phyloP scores from a whole-genome alignment of 2,113 vertebrate genomes.

The Nesogale talazaci region DNA sequence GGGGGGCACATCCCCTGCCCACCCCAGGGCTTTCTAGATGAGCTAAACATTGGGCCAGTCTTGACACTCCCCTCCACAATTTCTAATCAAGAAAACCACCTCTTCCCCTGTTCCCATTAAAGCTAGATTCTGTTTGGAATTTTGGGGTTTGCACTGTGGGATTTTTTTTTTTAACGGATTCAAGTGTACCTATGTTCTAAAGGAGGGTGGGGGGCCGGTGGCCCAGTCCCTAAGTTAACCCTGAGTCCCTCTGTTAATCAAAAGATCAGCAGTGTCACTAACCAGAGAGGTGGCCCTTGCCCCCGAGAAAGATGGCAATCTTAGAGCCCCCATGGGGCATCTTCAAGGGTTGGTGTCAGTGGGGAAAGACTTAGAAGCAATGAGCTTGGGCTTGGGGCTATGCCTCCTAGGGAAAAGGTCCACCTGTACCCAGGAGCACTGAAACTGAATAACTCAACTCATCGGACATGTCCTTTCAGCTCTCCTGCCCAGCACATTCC shows the following conservation, averaged over 20 bases:
- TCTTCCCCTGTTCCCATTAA: background rate
- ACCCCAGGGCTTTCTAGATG: conserved; percentile 22
- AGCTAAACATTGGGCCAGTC: background rate
- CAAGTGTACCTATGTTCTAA: background rate
- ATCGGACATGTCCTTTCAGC: background rate
- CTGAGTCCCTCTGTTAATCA: background rate
- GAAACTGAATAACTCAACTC: background rate
- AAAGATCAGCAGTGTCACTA: background rate
- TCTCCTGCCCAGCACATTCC: conserved; percentile 3
- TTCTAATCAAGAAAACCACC: background rate
- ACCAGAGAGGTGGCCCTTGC: background rate
- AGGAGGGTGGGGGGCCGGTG: background rate
- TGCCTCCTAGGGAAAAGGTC: background rate
- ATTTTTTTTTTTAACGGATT: background rate
- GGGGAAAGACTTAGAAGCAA: background rate
- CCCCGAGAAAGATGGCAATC: background rate
- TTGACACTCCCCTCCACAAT: background rate
- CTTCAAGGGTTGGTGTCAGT: background rate
- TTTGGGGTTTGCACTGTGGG: background rate
- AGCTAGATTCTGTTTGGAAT: background rate
- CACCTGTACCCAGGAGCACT: background rate
- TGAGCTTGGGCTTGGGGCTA: background rate
- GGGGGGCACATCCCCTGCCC: conserved; percentile 55
- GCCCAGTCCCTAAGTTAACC: background rate
- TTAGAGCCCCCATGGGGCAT: background rate